Evolutionary conservation across 2,888 invertebrate species (phyloP).

Genomic region (Plebejus argus): DNA sequence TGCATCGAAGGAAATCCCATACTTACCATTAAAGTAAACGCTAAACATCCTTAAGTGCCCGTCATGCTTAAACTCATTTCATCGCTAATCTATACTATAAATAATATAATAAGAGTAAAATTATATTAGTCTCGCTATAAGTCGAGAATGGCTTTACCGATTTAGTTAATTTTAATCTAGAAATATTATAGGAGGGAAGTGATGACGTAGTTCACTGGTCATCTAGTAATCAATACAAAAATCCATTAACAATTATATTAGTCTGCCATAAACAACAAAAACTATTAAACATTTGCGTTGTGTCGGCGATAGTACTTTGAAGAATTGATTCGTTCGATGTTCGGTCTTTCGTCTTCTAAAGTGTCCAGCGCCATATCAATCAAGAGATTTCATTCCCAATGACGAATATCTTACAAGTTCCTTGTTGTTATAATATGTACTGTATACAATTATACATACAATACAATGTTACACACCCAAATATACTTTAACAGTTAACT

Average conservation of each 20-base stretch:
- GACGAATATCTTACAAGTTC: background rate
- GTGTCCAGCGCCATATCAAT: background rate
- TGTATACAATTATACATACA: no score
- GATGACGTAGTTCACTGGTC: no score
- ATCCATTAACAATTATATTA: no score
- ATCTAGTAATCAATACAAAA: no score
- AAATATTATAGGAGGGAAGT: no score
- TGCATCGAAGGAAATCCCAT: background rate
- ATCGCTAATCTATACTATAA: background rate
- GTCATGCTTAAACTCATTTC: background rate
- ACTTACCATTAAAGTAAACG: background rate
- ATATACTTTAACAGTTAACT: no score
- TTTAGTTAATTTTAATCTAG: no score
- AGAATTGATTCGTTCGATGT: background rate
- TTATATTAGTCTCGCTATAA: no score
- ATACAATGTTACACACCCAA: no score
- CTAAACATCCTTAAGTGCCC: background rate
- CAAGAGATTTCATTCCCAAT: background rate
- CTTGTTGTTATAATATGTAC: background rate
- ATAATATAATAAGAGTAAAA: no score
- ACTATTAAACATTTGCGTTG: background rate
- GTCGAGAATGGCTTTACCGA: no score
- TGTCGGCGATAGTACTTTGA: background rate
- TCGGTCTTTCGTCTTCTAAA: background rate
- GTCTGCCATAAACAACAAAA: no score